Evolutionary conservation across 2,797 vertebrate species (phyloP), one percentile per base, ranked within the genome.

Genomic region (Myiothlypis coronata): DNA sequence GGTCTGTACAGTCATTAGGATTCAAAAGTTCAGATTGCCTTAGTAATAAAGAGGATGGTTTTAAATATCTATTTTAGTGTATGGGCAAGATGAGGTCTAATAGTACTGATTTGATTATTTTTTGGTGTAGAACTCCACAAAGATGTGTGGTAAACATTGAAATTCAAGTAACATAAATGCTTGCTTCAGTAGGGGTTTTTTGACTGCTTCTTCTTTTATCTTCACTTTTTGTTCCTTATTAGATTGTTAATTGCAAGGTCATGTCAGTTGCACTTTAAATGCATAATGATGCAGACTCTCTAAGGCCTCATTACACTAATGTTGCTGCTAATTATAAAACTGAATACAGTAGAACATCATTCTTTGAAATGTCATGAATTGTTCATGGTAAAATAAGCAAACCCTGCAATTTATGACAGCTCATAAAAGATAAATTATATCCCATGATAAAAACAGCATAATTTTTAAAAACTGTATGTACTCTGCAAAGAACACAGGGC

Each of bases 311-410:
- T 93, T 93, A 81, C 26, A 21, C 56, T 94, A 67, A 80, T 90
- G 47, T 68, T 90, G 56, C 61, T 64, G 67, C 67, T 96, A 76
- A 87, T 94, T 91, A 81, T 87, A 71, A 86, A 93, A 74, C 63
- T 49, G 75, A 71, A 71, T 60, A 55, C 32, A 47, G 20, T 53
- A 75, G 84, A 93, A 64, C 34, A 83, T 81, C n/a, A 15, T 86
- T 92, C 86, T 93, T 90, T 17, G 2, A 87, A 90, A 87, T 89
- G 83, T 59, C 83, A 46, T 71, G 64, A 43, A 43, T 87, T 90
- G 34, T 70, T 96, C 52, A n/a, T 81, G 50, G 76, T 89, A 71
- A 93, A 94, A 67, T 90, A 82, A 93, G 77, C 59, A 96, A 89
- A 85, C 35, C 17, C 65, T 50, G 16, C 30, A 47, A 39, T 71